Evolutionary conservation across 2,113 vertebrate genomes (phyloP), one percentile per base, ranked within the genome.

Genomic region (Riparia riparia): DNA sequence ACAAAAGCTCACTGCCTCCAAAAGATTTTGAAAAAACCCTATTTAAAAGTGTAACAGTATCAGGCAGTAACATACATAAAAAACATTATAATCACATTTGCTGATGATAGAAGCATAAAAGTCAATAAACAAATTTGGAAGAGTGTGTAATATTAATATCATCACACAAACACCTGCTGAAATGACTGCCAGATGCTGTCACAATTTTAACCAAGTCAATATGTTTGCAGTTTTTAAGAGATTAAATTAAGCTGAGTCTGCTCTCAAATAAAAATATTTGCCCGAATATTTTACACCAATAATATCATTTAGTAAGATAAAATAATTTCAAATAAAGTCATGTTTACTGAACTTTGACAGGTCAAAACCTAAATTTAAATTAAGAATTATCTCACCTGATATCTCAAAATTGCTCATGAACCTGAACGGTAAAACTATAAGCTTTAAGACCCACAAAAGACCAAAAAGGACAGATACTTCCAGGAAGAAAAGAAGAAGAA

Each of bases 151-250:
- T 66, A 69, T 66, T 72, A 94, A 77, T 44, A 76, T 31, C 21
- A 74, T 96, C 42, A 51, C 49, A 47, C 37, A 82, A 76, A 86
- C 79, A 92, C 68, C 90, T 93, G 81, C 72, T 82, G 49, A 91
- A 92, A 73, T 73, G 72, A 89, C 41, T 93, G 66, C 70, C 91
- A 96, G 78, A 90, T 80, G 58, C 85, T 83, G 71, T 93, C 74
- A 86, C 28, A 26, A 21, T 80, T 88, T 83, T 82, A 94, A 78
- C 31, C n/a, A 82, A 82, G 54, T 58, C 37, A 92, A 44, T 56
- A 68, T 8, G 66, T 51, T 58, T 61, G 53, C 70, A 74, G 56
- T 60, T 82, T 95, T 82, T 60, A 53, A 84, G 20, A 89, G 16
- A 91, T 69, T 71, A 77, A 77, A 89, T 90, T 82, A 83, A 86